A percentile compares a stretch with the other conserved stretches of the same genome.
Conservation (phyloP, 2,797 vertebrate genomes). For the Poeciliopsis gracilis region DNA sequence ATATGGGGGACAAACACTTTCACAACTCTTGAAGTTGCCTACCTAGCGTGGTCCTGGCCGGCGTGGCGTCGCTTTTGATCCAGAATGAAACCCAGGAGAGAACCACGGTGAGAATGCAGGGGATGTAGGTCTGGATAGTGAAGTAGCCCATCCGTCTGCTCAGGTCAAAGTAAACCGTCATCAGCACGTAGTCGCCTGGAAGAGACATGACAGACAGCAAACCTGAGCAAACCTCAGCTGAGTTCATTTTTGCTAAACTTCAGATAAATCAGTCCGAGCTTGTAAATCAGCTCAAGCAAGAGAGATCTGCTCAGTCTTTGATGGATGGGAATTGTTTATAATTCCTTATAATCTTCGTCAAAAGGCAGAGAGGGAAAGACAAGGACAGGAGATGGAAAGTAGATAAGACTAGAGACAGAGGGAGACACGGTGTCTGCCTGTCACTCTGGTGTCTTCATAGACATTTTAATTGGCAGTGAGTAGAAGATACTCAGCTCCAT, state of each 20-base stretch:
- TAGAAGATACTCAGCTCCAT: conserved; percentile 15
- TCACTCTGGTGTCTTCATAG: conserved; percentile 6
- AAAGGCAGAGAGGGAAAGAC: conserved; percentile 5
- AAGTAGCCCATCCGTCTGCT: conserved; percentile 98
- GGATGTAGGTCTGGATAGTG: conserved; percentile 98
- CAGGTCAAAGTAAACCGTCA: conserved; percentile 96
- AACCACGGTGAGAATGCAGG: conserved; percentile 95
- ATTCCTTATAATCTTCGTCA: conserved; percentile 30
- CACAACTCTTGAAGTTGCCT: conserved; percentile 28
- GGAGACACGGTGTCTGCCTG: conserved; percentile 15
- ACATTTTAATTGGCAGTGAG: conserved; percentile 17
- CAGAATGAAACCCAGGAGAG: conserved; percentile 98
- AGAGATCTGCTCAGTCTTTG: neutral
- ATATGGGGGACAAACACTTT: no score
- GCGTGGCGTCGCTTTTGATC: conserved; percentile 97
- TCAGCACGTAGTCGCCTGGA: conserved; percentile 93
- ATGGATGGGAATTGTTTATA: conserved; percentile 5
- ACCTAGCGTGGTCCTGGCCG: conserved; percentile 94
- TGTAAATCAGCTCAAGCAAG: neutral
- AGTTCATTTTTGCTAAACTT: neutral
- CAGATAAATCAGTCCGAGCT: conserved; percentile 6
- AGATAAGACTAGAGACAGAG: conserved; percentile 5
- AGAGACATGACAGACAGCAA: conserved; percentile 4
- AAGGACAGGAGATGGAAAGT: neutral
- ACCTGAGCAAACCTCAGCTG: neutral